phyloP scores from a whole-genome alignment of 92 coral and sea anemone genomes.

The Palythoa caribaeorum region DNA sequence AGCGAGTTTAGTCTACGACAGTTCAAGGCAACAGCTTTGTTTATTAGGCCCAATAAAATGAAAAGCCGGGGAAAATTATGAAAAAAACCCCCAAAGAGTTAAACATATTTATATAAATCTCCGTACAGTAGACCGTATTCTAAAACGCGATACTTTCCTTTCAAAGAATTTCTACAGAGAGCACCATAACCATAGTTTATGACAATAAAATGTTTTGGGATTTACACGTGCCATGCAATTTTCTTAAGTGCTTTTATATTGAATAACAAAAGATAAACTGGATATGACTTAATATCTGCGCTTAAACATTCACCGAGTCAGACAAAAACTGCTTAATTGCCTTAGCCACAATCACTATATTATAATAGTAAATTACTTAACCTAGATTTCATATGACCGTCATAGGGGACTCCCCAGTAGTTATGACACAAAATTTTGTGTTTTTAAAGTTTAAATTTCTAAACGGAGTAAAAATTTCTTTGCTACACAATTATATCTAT shows the following conservation, averaged over 20 bases:
- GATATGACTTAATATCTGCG: background rate
- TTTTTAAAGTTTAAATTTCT: background rate
- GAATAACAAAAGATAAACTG: constrained; percentile 21
- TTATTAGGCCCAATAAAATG: background rate
- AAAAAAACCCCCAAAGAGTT: background rate
- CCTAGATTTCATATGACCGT: background rate
- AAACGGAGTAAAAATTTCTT: background rate
- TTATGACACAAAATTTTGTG: background rate
- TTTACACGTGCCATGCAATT: constrained; percentile 22
- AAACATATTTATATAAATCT: no score
- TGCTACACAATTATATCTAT: background rate
- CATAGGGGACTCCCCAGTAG: constrained; percentile 33
- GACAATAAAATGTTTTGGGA: constrained; percentile 29
- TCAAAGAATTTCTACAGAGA: background rate
- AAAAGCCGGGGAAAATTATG: background rate
- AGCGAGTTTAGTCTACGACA: constrained; percentile 19
- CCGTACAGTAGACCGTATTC: background rate
- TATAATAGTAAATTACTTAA: background rate
- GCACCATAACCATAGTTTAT: background rate
- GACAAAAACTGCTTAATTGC: constrained; percentile 5
- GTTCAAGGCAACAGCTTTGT: background rate
- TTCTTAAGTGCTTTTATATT: constrained; percentile 33
- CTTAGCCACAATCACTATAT: background rate
- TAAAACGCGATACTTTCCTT: background rate
- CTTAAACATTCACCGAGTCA: background rate